A percentile compares a stretch with the other conserved stretches of the same genome.
These are phyloP conservation scores for Doryteuthis pealeii DNA, from an alignment of 1,140 invertebrate genomes.

Conservation along the genomic window DNA sequence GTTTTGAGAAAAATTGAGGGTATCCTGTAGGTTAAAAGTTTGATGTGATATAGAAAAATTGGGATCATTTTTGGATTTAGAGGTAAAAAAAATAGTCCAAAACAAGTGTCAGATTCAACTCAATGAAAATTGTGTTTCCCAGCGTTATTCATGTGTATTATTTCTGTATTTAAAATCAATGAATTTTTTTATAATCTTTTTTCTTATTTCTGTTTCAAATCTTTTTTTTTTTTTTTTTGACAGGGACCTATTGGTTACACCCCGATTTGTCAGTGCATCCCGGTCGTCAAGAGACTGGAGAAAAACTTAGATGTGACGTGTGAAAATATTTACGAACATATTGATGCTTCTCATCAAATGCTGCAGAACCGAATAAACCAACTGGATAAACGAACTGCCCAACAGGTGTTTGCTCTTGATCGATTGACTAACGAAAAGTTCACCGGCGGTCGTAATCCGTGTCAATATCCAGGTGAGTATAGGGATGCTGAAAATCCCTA, in stretches of 20 bases:
- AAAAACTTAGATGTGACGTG: constrained; percentile 81
- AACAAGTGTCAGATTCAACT: too few species aligned
- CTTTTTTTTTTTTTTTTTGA: too few species aligned
- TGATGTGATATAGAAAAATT: too few species aligned
- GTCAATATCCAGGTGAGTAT: constrained; percentile 32
- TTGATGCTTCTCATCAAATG: constrained; percentile 76
- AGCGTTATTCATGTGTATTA: too few species aligned
- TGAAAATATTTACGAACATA: constrained; percentile 80
- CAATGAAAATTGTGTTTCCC: too few species aligned
- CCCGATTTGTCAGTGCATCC: constrained; percentile 79
- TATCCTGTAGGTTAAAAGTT: too few species aligned
- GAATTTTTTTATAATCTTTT: too few species aligned
- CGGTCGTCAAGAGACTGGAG: constrained; percentile 84
- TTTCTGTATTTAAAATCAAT: too few species aligned
- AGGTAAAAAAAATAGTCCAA: too few species aligned
- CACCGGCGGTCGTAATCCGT: constrained; percentile 20
- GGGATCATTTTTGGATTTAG: too few species aligned
- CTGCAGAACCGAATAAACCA: constrained; percentile 77
- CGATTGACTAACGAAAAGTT: constrained; percentile 37
- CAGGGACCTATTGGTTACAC: constrained; percentile 85
- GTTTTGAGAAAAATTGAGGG: too few species aligned
- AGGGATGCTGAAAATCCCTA: constrained; percentile 26
- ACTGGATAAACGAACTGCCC: constrained; percentile 75
- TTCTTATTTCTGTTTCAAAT: too few species aligned
- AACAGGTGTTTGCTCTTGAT: constrained; percentile 67